Percentiles rank a stretch among this genome's conserved stretches.
phyloP scores from a whole-genome alignment of 2,888 invertebrate genomes.

The Xiphydria camelus region DNA sequence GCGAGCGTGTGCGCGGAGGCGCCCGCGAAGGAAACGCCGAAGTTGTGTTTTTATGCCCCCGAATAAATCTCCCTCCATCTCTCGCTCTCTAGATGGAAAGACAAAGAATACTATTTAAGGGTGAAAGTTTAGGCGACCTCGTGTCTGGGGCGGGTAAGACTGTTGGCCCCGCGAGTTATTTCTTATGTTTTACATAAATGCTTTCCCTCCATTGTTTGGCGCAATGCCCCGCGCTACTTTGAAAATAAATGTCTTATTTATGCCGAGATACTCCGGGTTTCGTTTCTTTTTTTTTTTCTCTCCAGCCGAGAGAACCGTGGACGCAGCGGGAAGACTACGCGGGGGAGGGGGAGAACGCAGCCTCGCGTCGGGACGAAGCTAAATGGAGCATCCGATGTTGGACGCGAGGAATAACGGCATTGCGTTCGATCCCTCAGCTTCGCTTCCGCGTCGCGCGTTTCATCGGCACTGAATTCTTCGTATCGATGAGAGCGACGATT shows the following conservation, averaged over 20 bases:
- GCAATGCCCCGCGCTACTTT: slow-evolving; percentile 15
- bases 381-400: too few species aligned
- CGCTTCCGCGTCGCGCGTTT: too few species aligned
- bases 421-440: too few species aligned
- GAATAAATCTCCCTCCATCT: slow-evolving; percentile 15
- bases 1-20: too few species aligned
- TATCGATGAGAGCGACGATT: too few species aligned
- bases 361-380: too few species aligned
- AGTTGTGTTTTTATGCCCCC: slow-evolving; percentile 13
- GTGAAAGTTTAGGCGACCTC: slow-evolving; percentile 19
- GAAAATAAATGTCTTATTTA: slow-evolving; percentile 18
- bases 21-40: slow-evolving; percentile 7
- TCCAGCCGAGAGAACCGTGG: too few species aligned
- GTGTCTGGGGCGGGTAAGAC: slow-evolving; percentile 16
- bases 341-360: too few species aligned
- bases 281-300: too few species aligned
- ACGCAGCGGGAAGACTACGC: too few species aligned
- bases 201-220: slow-evolving; percentile 14
- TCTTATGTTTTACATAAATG: slow-evolving; percentile 18
- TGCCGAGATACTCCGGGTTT: slow-evolving; percentile 10
- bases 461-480: too few species aligned
- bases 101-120: slow-evolving; percentile 19
- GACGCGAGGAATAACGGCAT: too few species aligned
- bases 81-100: slow-evolving; percentile 13
- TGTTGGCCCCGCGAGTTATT: slow-evolving; percentile 13